These are phyloP conservation scores for Paraplagusia blochii DNA, from an alignment of 2,113 vertebrate species.

Conservation along the genomic window DNA sequence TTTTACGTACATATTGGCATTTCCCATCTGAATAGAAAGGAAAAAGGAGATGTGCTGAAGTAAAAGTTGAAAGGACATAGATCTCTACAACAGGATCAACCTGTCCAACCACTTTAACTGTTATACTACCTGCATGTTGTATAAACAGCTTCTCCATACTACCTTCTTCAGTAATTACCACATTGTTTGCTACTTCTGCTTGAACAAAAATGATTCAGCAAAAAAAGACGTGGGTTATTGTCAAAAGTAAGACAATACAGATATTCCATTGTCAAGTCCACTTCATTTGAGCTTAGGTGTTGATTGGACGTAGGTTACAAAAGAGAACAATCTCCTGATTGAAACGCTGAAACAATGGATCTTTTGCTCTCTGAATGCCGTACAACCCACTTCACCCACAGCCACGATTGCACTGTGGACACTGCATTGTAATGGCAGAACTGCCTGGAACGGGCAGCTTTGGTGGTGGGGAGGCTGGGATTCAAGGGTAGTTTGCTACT, in stretches of 20 bases:
- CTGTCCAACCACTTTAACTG: constrained; percentile 25
- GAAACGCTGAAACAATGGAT: constrained; percentile 50
- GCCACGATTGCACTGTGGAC: constrained; percentile 39
- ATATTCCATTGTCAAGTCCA: not conserved
- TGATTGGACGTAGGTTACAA: constrained; percentile 6
- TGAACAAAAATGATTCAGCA: not conserved
- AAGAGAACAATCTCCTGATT: constrained; percentile 44
- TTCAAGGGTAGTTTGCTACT: not conserved
- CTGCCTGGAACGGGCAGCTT: constrained; percentile 25
- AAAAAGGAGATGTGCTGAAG: constrained; percentile 9
- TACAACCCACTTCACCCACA: constrained; percentile 49
- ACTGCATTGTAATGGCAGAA: constrained; percentile 44
- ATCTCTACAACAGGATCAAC: constrained; percentile 16
- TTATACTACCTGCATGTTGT: not conserved
- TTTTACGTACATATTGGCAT: no score
- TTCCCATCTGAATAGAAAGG: constrained; percentile 8
- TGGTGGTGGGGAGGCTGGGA: constrained; percentile 3
- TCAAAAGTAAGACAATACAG: not conserved
- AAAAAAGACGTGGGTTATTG: no score
- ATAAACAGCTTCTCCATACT: not conserved
- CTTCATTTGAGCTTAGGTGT: constrained; percentile 18
- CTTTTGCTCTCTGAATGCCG: constrained; percentile 41
- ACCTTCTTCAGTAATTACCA: not conserved
- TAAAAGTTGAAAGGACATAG: not conserved
- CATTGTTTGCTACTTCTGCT: not conserved